Evolutionary conservation across 1,140 invertebrate genomes (phyloP), one percentile per base, ranked within the genome.

Genomic region (Patella vulgata): DNA sequence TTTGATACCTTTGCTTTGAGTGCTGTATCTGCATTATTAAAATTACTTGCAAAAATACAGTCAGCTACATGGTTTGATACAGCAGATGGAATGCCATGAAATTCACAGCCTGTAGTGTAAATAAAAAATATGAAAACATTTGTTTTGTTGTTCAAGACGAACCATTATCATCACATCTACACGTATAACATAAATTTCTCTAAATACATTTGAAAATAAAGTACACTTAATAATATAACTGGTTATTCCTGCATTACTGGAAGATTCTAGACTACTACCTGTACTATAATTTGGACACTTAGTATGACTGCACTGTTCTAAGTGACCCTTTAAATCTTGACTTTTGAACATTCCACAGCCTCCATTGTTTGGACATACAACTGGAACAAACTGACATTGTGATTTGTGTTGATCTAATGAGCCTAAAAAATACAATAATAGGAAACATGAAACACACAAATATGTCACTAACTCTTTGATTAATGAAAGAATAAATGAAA

Each of bases 331-430:
- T 25, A 79, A 28, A 28, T 76, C 70, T 12, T 58, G 44, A 46
- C 59, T 64, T 30, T 69, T 53, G 30, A 76, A 66, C 33, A 21
- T 55, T 1, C 71, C 70, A 68, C 71, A 73, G 25, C 36, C 52
- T 30, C 27, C 44, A 56, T 53, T 69, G 51, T 79, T 76, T 21
- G 70, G 67, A 59, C 77, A 79, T 12, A 54, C 19, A 12, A 76
- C 55, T 4, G 59, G 44, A 23, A 57, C 62, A 68, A 64, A 76
- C 1, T 44, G 27, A 64, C 77, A 79, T 2, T 53, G 36, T 21
- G 53, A 42, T 43, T 78, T 75, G 73, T 79, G 77, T 28, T 66
- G 48, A n/a, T 61, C 17, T 63, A 75, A 46, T 27, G 66, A 67
- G 28, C 77, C 77, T 79, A 57, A 9, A 69, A 61, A 59, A 40